Evolutionary conservation across 2,888 invertebrate genomes (phyloP).

Genomic region (Diabrotica balteata): DNA sequence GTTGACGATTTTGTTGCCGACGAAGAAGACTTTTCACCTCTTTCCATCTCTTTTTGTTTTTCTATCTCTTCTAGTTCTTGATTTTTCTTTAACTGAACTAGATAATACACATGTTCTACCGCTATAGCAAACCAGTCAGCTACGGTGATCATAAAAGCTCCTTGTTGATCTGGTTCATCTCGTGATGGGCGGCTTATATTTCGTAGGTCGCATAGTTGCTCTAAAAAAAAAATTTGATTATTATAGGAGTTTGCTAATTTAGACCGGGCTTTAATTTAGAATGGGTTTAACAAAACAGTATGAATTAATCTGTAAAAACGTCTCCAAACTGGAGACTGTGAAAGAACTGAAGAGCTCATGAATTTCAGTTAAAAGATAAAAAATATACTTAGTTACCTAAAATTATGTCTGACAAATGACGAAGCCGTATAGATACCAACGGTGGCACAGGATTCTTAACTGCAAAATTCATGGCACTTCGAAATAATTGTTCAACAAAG

Average conservation of each 20-base stretch:
- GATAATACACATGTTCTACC: conserved; percentile 55
- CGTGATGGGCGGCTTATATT: conserved; percentile 86
- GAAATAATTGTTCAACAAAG: conserved; percentile 36
- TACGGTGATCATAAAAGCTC: conserved; percentile 50
- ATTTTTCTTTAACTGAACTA: conserved; percentile 54
- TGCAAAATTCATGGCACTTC: conserved; percentile 50
- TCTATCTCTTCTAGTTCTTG: conserved; percentile 48
- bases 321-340: conserved; percentile 3
- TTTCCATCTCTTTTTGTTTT: conserved; percentile 27
- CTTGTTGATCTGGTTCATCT: conserved; percentile 42
- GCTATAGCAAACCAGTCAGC: conserved; percentile 58
- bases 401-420: conserved; percentile 67
- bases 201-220: conserved; percentile 69
- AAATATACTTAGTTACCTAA: conserved; percentile 7
- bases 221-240: conserved; percentile 47
- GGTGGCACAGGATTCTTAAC: conserved; percentile 59
- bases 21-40: conserved; percentile 1
- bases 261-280: too few relatives aligned
- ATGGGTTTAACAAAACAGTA: too few relatives aligned
- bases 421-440: conserved; percentile 65
- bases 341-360: background rate
- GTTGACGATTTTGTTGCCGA: background rate
- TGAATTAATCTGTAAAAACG: too few relatives aligned
- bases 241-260: too few relatives aligned
- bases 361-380: background rate